A percentile compares a stretch with the other conserved stretches of the same genome.
Evolutionary conservation across 1,140 invertebrate species (phyloP).

Genomic region (Forficula auricularia): DNA sequence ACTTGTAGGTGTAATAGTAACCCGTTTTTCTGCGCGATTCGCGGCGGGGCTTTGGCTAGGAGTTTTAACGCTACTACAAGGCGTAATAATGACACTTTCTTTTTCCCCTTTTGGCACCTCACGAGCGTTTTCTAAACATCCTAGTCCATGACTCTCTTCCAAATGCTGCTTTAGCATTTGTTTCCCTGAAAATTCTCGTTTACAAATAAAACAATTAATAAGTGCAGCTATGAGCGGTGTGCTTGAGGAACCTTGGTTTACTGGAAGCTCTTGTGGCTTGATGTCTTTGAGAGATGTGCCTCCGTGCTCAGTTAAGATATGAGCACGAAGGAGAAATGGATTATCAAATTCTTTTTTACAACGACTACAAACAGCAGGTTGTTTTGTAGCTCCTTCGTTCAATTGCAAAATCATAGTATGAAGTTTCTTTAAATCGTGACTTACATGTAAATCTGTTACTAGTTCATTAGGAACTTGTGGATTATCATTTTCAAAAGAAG

Average conservation of each 20-base stretch:
- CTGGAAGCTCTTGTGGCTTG: too few relatives aligned
- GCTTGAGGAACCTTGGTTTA: too few relatives aligned
- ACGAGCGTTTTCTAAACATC: too few relatives aligned
- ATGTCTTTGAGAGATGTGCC: slow-evolving; percentile 1
- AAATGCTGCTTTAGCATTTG: slow-evolving; percentile 41
- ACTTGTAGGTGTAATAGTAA: slow-evolving; percentile 43
- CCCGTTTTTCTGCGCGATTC: slow-evolving; percentile 5
- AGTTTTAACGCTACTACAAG: too few relatives aligned
- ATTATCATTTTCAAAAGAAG: too few relatives aligned
- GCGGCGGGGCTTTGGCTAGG: background rate
- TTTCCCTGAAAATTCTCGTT: slow-evolving; percentile 39
- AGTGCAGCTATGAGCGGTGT: background rate
- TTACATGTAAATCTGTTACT: slow-evolving; percentile 24
- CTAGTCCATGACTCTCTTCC: slow-evolving; percentile 25
- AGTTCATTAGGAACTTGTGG: too few relatives aligned
- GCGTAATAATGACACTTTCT: too few relatives aligned
- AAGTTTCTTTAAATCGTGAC: slow-evolving; percentile 67
- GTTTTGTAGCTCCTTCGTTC: slow-evolving; percentile 48
- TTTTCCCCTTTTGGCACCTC: too few relatives aligned
- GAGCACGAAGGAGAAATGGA: slow-evolving; percentile 35
- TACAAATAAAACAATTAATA: slow-evolving; percentile 26
- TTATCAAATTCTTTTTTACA: slow-evolving; percentile 38
- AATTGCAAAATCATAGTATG: slow-evolving; percentile 83
- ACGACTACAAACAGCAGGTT: slow-evolving; percentile 31
- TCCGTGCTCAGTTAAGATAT: slow-evolving; percentile 41